Percentiles rank a stretch among this genome's conserved stretches.
Evolutionary conservation across 2,113 vertebrate genomes (phyloP).

Genomic region (Marcusenius ussheri): DNA sequence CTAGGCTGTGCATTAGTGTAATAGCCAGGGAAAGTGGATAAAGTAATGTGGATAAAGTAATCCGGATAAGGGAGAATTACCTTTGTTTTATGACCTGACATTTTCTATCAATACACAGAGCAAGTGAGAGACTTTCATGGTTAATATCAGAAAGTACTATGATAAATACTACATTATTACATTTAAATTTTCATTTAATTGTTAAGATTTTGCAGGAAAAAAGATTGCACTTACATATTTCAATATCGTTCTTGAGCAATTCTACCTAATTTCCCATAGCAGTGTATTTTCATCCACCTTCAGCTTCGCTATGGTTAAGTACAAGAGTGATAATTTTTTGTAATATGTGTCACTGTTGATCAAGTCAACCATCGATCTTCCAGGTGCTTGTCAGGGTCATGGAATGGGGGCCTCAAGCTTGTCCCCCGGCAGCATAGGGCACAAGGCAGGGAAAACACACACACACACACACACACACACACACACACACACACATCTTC

Average conservation of each 20-base stretch:
- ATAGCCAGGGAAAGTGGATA: conserved; percentile 33
- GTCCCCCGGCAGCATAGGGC: neutral
- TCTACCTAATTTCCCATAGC: neutral
- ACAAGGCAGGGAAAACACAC: neutral
- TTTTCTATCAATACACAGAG: neutral
- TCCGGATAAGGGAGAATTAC: conserved; percentile 12
- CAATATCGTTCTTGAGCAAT: neutral
- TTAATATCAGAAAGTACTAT: neutral
- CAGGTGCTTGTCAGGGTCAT: neutral
- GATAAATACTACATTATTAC: neutral
- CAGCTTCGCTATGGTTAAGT: neutral
- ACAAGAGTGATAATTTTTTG: neutral
- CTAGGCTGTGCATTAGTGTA: conserved; percentile 38
- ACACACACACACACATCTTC: neutral
- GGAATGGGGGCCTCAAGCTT: neutral
- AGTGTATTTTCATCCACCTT: neutral
- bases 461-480: neutral
- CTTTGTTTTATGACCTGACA: neutral
- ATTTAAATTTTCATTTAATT: neutral
- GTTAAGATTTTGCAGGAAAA: neutral
- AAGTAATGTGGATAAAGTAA: conserved; percentile 41
- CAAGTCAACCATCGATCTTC: neutral
- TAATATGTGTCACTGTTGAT: neutral
- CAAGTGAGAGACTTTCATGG: neutral
- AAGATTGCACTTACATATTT: neutral